phyloP scores from a whole-genome alignment of 2,888 invertebrate genomes.

The Acrobasis consociella region DNA sequence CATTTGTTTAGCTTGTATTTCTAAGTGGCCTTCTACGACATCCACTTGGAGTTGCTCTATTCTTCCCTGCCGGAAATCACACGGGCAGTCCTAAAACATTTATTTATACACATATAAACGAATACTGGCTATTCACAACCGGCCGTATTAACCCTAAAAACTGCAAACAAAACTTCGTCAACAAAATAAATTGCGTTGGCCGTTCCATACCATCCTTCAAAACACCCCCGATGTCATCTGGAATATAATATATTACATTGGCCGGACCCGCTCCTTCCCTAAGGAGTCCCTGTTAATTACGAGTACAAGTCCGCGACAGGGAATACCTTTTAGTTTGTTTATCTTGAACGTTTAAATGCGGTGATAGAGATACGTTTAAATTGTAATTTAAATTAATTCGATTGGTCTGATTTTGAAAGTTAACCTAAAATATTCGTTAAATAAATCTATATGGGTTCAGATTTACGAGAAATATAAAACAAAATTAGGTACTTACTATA shows the following conservation, averaged over 20 bases:
- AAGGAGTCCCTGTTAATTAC: slow-evolving; percentile 84
- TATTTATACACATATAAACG: not conserved
- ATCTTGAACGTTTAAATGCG: slow-evolving; percentile 40
- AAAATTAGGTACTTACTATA: not conserved
- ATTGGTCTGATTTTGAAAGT: not conserved
- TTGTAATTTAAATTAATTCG: not conserved
- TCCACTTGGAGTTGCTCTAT: too few relatives aligned
- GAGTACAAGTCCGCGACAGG: slow-evolving; percentile 81
- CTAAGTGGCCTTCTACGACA: too few relatives aligned
- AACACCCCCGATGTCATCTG: slow-evolving; percentile 72
- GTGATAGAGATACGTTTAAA: slow-evolving; percentile 5
- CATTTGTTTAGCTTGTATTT: too few relatives aligned
- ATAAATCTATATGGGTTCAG: too few relatives aligned
- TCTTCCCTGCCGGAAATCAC: too few relatives aligned
- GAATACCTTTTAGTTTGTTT: slow-evolving; percentile 69
- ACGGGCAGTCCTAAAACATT: too few relatives aligned
- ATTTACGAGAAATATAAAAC: not conserved
- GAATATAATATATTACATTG: slow-evolving; percentile 78
- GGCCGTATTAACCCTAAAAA: slow-evolving; percentile 4
- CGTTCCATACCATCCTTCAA: slow-evolving; percentile 73
- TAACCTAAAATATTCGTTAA: too few relatives aligned
- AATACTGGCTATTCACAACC: not conserved
- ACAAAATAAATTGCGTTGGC: slow-evolving; percentile 26
- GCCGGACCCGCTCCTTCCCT: slow-evolving; percentile 70
- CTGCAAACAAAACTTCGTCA: slow-evolving; percentile 19